phyloP scores from a whole-genome alignment of 2,113 vertebrate genomes.

The Psittacara wagleri region DNA sequence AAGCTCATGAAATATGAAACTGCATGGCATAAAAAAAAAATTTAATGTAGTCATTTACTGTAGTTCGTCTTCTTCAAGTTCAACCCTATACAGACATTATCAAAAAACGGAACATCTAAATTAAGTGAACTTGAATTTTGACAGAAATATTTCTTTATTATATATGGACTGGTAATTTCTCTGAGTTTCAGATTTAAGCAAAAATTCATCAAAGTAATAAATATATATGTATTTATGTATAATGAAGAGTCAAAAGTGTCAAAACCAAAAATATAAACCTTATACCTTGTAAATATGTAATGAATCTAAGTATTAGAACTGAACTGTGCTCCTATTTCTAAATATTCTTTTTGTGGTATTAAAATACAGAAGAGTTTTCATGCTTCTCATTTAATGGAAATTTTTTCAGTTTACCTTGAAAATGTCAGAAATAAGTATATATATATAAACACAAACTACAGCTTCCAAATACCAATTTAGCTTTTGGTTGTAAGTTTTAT shows the following conservation, averaged over 20 bases:
- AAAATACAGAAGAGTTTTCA: neutral
- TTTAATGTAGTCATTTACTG: neutral
- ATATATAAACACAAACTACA: neutral
- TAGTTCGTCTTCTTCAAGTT: neutral
- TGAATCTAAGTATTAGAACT: neutral
- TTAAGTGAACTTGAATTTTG: neutral
- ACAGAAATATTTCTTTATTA: neutral
- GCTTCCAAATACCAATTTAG: neutral
- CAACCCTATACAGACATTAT: neutral
- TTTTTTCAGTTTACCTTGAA: neutral
- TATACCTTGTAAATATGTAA: neutral
- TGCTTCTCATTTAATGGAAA: neutral
- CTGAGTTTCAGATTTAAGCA: neutral
- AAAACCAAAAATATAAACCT: neutral
- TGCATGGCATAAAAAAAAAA: neutral
- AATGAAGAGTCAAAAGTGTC: neutral
- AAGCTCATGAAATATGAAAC: neutral
- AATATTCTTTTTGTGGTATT: neutral
- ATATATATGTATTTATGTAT: neutral
- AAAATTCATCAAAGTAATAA: neutral
- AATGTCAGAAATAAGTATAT: neutral
- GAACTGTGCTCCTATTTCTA: neutral
- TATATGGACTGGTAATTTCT: neutral
- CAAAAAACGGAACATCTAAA: neutral
- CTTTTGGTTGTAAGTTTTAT: neutral